Evolutionary conservation across 2,797 vertebrate genomes (phyloP), one percentile per base, ranked within the genome.

Genomic region (Sparidentex hasta): DNA sequence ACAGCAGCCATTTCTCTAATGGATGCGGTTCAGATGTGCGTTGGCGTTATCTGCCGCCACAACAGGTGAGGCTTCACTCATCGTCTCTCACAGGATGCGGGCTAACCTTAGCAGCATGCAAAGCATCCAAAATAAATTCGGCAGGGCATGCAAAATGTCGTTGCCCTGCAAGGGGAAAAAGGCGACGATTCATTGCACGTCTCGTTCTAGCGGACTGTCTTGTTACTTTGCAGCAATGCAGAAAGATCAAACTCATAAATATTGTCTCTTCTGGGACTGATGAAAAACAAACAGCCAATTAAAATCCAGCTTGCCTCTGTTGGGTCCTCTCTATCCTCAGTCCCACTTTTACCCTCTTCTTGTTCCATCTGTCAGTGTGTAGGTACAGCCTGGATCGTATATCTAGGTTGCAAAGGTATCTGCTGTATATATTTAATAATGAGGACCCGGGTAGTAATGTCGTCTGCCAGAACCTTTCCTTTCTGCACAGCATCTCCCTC

Each of bases 171-270:
- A 55, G 11, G 41, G 46, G 46, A 62, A 29, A 55, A 65, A 62
- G n/a, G 56, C 62, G 14, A 52, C 25, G n/a, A 90, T 89, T 88
- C 77, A 85, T 89, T 82, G 55, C 76, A 41, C 13, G 71, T 85
- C 77, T 70, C 59, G 18, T 85, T 75, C 61, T 51, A 59, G 52
- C 44, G 68, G 54, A 66, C 75, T 50, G 64, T 82, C 87, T 83
- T 76, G 80, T 93, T 91, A 83, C 71, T 83, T 83, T 78, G 54
- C 87, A 83, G 88, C 77, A 86, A 86, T 59, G 54, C 54, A 75
- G 86, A 87, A 95, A 95, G 88, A 95, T 95, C 94, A 94, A 88
- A 91, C 92, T 93, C 93, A 94, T 95, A 95, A 94, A 95, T 95
- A 95, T 94, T 87, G 88, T 83, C 92, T 94, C 88, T 90, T 87